These are phyloP conservation scores for Cassiopea andromeda DNA, from an alignment of 30 jellyfish, hydroid and myxozoan genomes.

Conservation along the genomic window DNA sequence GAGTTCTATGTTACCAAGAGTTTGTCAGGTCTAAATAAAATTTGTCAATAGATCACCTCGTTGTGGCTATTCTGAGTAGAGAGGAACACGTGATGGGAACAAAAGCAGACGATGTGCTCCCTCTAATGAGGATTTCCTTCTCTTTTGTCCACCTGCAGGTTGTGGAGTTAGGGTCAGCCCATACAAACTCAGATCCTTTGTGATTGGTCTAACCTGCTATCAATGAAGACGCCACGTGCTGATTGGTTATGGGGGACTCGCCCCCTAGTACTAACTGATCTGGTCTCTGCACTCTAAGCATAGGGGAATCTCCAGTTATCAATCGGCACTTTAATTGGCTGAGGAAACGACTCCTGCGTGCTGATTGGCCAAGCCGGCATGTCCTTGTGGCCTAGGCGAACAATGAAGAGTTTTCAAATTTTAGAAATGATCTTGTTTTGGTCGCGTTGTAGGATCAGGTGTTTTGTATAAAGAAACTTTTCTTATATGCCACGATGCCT, in stretches of 20 bases:
- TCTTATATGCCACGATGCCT: conserved; percentile 71
- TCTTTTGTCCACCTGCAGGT: conserved; percentile 72
- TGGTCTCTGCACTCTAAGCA: not conserved
- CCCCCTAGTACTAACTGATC: not conserved
- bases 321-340: conserved; percentile 32
- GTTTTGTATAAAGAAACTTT: conserved; percentile 62
- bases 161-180: conserved; percentile 66
- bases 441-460: conserved; percentile 75
- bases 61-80: conserved; percentile 54
- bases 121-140: conserved; percentile 41
- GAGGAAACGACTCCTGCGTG: not conserved
- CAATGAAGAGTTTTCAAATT: conserved; percentile 79
- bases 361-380: conserved; percentile 63
- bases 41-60: conserved; percentile 23
- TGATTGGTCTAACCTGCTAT: conserved; percentile 62
- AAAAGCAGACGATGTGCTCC: conserved; percentile 67
- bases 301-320: not conserved
- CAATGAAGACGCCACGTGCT: not conserved
- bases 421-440: conserved; percentile 83
- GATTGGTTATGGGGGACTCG: conserved; percentile 22
- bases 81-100: conserved; percentile 74
- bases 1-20: conserved; percentile 32
- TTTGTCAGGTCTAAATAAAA: not conserved
- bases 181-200: conserved; percentile 54
- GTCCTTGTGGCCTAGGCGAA: conserved; percentile 80